Evolutionary conservation across 1,140 invertebrate species (phyloP).

Genomic region (Lepidostoma basale): DNA sequence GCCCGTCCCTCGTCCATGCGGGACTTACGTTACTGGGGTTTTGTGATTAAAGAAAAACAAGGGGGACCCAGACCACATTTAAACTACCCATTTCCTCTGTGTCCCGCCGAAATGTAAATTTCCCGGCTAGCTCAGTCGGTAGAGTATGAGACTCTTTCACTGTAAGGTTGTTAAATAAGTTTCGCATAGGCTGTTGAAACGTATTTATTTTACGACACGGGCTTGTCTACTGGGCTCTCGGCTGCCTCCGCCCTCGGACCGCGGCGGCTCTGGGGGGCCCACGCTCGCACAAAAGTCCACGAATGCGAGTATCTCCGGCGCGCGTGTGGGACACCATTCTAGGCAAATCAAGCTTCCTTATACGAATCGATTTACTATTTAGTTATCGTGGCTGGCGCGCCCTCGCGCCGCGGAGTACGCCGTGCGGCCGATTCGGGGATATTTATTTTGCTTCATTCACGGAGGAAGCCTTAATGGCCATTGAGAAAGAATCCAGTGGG

Average conservation of each 20-base stretch:
- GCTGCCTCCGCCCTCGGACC: neutral
- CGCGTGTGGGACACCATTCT: slow-evolving; percentile 23
- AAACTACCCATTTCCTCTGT: no score
- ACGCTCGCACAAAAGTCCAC: slow-evolving; percentile 1
- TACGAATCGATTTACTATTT: slow-evolving; percentile 31
- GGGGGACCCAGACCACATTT: no score
- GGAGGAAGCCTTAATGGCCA: slow-evolving; percentile 20
- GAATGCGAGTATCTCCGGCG: neutral
- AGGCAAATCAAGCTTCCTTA: slow-evolving; percentile 27
- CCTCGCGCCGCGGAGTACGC: slow-evolving; percentile 7
- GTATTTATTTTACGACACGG: neutral
- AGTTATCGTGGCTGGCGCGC: slow-evolving; percentile 3
- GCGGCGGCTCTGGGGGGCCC: neutral
- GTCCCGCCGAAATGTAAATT: no score
- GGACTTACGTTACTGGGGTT: no score
- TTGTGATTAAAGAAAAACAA: no score
- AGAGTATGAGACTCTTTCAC: no score
- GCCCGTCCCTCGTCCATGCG: no score
- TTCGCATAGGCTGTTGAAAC: no score
- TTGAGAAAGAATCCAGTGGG: slow-evolving; percentile 22
- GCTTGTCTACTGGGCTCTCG: neutral
- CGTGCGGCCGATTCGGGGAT: slow-evolving; percentile 9
- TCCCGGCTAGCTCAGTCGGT: no score
- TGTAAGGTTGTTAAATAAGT: no score
- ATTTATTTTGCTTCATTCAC: slow-evolving; percentile 29